Percentiles rank a stretch among this genome's conserved stretches.
Conservation (phyloP, 2,888 invertebrate genomes). For the Trichogramma evanescens region DNA sequence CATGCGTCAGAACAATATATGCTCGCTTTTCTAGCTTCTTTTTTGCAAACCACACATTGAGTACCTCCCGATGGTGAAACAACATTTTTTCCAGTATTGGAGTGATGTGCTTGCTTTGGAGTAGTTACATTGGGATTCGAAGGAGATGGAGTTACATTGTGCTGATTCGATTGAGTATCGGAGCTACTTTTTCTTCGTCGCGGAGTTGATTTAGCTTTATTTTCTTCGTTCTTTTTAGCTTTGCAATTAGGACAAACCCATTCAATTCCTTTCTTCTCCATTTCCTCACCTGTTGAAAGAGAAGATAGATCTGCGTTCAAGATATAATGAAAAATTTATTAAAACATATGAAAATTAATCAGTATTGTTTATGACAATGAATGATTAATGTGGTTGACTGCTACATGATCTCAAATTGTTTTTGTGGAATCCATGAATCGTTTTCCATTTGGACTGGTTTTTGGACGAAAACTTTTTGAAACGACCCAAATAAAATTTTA, state of each 20-base stretch:
- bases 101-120: background rate
- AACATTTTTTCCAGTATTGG: slow-evolving; percentile 11
- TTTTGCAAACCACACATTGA: slow-evolving; percentile 72
- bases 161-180: slow-evolving; percentile 4
- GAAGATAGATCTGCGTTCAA: slow-evolving; percentile 17
- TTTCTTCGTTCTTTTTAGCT: slow-evolving; percentile 50
- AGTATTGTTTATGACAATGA: too few species aligned
- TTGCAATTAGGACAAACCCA: slow-evolving; percentile 85
- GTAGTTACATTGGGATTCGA: background rate
- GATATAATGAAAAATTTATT: slow-evolving; percentile 11
- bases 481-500: background rate
- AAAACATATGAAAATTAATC: too few species aligned
- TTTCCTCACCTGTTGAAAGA: slow-evolving; percentile 58
- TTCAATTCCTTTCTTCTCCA: slow-evolving; percentile 81
- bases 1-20: slow-evolving; percentile 87
- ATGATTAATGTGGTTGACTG: too few species aligned
- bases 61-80: slow-evolving; percentile 31
- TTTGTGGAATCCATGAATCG: too few species aligned
- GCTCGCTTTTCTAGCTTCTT: slow-evolving; percentile 67
- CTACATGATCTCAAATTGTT: too few species aligned
- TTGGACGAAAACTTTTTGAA: background rate
- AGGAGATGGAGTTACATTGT: background rate
- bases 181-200: slow-evolving; percentile 21
- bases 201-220: slow-evolving; percentile 18
- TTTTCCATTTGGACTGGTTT: too few species aligned